A percentile compares a stretch with the other conserved stretches of the same genome.
These are phyloP conservation scores for Eudyptes chrysolophus DNA, from an alignment of 2,113 vertebrate species.

Conservation along the genomic window DNA sequence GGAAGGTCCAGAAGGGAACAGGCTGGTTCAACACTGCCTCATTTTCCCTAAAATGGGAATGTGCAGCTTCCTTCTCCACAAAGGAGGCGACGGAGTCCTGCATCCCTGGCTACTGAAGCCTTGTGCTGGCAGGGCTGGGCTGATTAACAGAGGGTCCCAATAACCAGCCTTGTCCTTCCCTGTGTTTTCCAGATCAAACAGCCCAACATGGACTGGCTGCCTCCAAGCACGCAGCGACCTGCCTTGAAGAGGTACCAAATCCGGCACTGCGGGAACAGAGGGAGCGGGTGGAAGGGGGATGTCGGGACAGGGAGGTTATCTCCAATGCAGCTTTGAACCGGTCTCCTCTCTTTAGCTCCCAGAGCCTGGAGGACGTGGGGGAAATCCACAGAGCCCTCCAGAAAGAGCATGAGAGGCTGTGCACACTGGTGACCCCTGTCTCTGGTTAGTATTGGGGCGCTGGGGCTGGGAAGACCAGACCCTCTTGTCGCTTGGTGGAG, in stretches of 20 bases:
- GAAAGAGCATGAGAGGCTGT: conserved; percentile 81
- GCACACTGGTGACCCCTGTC: conserved; percentile 77
- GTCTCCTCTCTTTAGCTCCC: conserved; percentile 76
- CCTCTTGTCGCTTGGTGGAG: fast-evolving
- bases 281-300: background rate
- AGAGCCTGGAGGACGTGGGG: conserved; percentile 86
- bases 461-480: background rate
- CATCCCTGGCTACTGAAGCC: background rate
- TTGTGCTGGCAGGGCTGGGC: background rate
- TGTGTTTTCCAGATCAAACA: conserved; percentile 82
- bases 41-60: background rate
- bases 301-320: background rate
- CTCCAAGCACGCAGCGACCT: conserved; percentile 78
- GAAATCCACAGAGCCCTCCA: conserved; percentile 82
- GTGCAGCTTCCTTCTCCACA: background rate
- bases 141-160: background rate
- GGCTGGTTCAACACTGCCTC: background rate
- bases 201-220: conserved; percentile 86
- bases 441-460: conserved; percentile 75
- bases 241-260: conserved; percentile 84
- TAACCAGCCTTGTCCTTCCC: background rate
- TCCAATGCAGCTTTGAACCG: fast-evolving
- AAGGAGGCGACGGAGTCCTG: background rate
- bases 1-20: background rate
- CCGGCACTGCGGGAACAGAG: background rate